These are phyloP conservation scores for Grallaria varia DNA, from an alignment of 2,113 vertebrate genomes.

Conservation along the genomic window DNA sequence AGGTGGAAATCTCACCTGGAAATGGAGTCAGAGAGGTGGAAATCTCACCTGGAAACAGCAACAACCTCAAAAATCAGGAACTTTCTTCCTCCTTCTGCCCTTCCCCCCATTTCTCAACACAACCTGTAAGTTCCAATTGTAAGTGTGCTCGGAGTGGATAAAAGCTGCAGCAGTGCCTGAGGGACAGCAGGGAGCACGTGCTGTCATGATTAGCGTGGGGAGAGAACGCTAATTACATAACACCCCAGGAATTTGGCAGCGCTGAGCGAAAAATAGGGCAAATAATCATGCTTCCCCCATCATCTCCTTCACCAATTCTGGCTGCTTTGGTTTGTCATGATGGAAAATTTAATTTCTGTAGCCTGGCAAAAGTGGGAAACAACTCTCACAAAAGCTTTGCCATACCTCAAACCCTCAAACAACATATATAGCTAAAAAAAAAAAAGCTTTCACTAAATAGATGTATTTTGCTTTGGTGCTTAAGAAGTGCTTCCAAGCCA, in stretches of 20 bases:
- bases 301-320: background rate
- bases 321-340: background rate
- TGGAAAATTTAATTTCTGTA: background rate
- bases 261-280: background rate
- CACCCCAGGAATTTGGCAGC: conserved; percentile 51
- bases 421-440: no score
- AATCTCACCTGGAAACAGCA: background rate
- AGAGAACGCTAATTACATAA: conserved; percentile 30
- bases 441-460: background rate
- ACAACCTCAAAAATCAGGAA: background rate
- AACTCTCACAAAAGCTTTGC: background rate
- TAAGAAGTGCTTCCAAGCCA: background rate
- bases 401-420: background rate
- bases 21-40: background rate
- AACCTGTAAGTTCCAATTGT: background rate
- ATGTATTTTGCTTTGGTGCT: background rate
- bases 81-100: background rate
- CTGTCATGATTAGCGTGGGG: conserved; percentile 1
- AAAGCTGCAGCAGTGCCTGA: background rate
- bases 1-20: background rate
- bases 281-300: conserved; percentile 27
- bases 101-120: background rate
- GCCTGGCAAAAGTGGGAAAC: background rate
- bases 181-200: conserved; percentile 36
- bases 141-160: background rate